Evolutionary conservation across 2,113 vertebrate species (phyloP).

Genomic region (Progne subis): DNA sequence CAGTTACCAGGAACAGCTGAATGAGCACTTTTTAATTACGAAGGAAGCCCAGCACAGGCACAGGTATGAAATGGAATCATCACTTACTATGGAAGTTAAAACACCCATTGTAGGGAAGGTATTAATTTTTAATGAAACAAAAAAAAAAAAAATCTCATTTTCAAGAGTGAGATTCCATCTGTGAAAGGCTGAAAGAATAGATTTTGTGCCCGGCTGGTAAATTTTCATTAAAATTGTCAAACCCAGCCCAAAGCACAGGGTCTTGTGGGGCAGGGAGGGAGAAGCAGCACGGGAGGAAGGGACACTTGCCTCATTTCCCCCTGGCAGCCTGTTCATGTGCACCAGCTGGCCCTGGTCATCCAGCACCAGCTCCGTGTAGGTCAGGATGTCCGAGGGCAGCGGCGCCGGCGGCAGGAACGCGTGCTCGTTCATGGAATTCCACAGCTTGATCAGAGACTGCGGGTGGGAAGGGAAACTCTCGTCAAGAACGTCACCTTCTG

Average conservation of each 20-base stretch:
- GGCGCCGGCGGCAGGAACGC: conserved; percentile 82
- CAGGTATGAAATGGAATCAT: conserved; percentile 38
- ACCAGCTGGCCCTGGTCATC: conserved; percentile 95
- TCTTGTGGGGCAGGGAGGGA: not conserved
- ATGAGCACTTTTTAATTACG: conserved; percentile 54
- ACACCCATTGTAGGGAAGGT: conserved; percentile 6
- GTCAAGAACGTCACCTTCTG: not conserved
- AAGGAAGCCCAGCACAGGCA: not conserved
- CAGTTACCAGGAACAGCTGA: conserved; percentile 23
- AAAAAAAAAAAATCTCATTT: conserved; percentile 55
- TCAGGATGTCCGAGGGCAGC: conserved; percentile 91
- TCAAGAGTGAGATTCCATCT: conserved; percentile 27
- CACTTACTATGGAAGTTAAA: conserved; percentile 33
- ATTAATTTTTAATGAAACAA: conserved; percentile 66
- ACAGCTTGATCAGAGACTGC: conserved; percentile 92
- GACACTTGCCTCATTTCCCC: conserved; percentile 92
- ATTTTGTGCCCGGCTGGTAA: conserved; percentile 16
- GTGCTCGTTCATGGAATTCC: conserved; percentile 82
- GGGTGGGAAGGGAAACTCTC: not conserved
- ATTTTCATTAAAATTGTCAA: not conserved
- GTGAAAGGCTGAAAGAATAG: not conserved
- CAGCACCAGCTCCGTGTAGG: conserved; percentile 92
- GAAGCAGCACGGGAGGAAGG: not conserved
- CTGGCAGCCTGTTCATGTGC: conserved; percentile 97
- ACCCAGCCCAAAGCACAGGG: not conserved